These are phyloP conservation scores for Drosophila trapezifrons DNA, from an alignment of 1,140 invertebrate genomes.

Conservation along the genomic window DNA sequence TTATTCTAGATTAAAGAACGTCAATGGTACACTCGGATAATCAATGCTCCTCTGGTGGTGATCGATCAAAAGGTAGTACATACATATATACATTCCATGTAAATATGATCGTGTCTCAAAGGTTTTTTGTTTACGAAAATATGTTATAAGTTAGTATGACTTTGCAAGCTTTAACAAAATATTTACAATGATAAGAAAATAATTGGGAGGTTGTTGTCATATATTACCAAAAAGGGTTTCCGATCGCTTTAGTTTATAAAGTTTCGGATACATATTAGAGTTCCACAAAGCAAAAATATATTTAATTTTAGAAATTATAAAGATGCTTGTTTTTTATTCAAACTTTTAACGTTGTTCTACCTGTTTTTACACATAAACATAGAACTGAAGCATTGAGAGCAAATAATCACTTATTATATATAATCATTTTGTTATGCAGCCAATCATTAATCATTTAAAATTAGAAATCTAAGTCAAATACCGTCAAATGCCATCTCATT, in stretches of 20 bases:
- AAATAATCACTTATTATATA: conserved; percentile 71
- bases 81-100: not conserved
- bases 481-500: conserved; percentile 38
- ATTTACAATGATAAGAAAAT: conserved; percentile 54
- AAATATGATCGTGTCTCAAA: conserved; percentile 20
- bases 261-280: not conserved
- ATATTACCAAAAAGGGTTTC: conserved; percentile 5
- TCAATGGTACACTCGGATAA: conserved; percentile 34
- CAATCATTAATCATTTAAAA: conserved; percentile 30
- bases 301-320: conserved; percentile 68
- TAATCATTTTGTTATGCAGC: conserved; percentile 46
- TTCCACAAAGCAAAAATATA: conserved; percentile 24
- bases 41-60: conserved; percentile 14
- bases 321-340: conserved; percentile 63
- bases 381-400: conserved; percentile 77
- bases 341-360: conserved; percentile 58
- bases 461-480: conserved; percentile 37
- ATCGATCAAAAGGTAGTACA: not conserved
- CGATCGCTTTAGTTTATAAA: not conserved
- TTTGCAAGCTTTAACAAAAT: conserved; percentile 61
- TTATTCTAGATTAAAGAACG: conserved; percentile 66
- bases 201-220: not conserved
- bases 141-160: conserved; percentile 20
- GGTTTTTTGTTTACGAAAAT: conserved; percentile 12
- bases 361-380: conserved; percentile 74